These are phyloP conservation scores for Pelochelys cantorii DNA, from an alignment of 2,797 vertebrate genomes.

Conservation along the genomic window DNA sequence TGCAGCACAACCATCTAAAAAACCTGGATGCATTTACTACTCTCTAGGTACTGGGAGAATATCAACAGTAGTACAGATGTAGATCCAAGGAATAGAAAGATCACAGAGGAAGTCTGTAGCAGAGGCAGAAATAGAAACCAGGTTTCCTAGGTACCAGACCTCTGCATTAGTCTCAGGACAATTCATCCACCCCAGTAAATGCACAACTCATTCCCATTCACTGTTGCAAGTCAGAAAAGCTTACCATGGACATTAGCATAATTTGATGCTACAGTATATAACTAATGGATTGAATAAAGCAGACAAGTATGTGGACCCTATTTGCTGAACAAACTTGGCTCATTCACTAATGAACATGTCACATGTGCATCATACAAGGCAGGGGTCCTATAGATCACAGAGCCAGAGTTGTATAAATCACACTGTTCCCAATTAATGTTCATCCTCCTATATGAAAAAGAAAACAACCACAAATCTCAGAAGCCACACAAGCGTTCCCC, in stretches of 20 bases:
- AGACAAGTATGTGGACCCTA: neutral
- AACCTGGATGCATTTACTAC: neutral
- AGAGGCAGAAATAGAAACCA: accelerated
- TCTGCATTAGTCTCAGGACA: neutral
- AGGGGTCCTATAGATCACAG: neutral
- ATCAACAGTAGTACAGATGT: accelerated
- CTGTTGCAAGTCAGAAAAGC: neutral
- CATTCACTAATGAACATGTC: accelerated
- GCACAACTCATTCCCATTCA: neutral
- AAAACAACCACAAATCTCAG: neutral
- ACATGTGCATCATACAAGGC: accelerated
- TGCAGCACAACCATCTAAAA: neutral
- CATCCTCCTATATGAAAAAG: accelerated
- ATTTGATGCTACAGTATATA: neutral
- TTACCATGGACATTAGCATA: neutral
- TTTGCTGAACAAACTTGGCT: accelerated
- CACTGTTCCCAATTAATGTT: neutral
- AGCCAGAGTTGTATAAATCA: neutral
- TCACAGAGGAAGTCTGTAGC: neutral
- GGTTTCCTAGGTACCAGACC: neutral
- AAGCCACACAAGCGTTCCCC: neutral
- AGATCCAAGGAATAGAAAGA: accelerated
- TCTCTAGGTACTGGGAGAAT: neutral
- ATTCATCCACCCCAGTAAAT: neutral
- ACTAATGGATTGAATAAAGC: neutral